Evolutionary conservation across 2,797 vertebrate genomes (phyloP).

Genomic region (Craterocephalus amniculus): DNA sequence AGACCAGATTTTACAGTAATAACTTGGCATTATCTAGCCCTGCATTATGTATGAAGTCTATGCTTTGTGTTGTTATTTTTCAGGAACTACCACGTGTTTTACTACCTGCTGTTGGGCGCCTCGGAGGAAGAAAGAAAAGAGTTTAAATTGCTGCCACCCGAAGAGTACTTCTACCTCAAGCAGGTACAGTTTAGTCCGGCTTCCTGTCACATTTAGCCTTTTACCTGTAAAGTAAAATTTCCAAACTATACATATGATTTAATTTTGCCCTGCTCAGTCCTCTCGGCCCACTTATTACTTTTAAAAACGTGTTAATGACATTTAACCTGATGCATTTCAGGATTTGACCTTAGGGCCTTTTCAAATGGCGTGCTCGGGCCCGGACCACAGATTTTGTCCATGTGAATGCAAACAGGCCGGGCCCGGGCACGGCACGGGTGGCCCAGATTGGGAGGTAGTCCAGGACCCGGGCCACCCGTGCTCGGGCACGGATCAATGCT

Average conservation of each 20-base stretch:
- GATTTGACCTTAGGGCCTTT: too few relatives aligned
- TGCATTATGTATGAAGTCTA: conserved; percentile 3
- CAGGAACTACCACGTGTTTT: conserved; percentile 99
- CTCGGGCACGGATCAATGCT: too few relatives aligned
- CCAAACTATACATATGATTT: not conserved
- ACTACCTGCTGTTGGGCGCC: conserved; percentile 95
- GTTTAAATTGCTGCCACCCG: conserved; percentile 94
- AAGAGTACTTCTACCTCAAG: conserved; percentile 99
- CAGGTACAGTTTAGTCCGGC: conserved; percentile 81
- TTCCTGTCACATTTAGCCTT: not conserved
- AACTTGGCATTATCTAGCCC: not conserved
- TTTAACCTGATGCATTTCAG: conserved; percentile 2
- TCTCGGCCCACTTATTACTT: not conserved
- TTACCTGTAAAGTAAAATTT: not conserved
- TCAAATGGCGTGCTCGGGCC: too few relatives aligned
- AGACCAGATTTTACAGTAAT: not conserved
- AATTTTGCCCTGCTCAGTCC: not conserved
- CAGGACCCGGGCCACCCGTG: too few relatives aligned
- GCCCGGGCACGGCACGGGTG: too few relatives aligned
- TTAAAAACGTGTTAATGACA: not conserved
- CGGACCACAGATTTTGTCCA: too few relatives aligned
- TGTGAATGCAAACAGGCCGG: too few relatives aligned
- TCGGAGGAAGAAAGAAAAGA: conserved; percentile 91
- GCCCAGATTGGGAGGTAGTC: too few relatives aligned
- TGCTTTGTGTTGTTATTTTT: conserved; percentile 23